Conservation (phyloP, 2,888 invertebrate species). For the Pharmacophagus antenor region DNA sequence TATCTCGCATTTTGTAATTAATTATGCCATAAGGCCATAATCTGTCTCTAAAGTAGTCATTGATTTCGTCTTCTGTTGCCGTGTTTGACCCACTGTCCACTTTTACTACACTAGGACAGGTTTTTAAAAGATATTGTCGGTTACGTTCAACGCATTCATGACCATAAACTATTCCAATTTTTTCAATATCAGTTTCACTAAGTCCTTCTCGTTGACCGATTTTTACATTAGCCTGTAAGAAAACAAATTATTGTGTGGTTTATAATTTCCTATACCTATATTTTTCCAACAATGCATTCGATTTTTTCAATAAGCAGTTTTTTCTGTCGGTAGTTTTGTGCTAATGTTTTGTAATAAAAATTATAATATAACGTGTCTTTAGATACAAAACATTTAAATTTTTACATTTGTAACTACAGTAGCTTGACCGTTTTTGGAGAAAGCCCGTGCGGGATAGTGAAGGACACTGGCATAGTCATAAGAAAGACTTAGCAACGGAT, state of each 20-base stretch:
- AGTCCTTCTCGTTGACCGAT: conserved; percentile 67
- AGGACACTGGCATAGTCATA: conserved; percentile 90
- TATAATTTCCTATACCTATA: no score
- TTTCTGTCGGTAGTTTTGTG: no score
- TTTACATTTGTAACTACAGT: conserved; percentile 84
- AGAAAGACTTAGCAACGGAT: conserved; percentile 47
- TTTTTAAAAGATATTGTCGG: conserved; percentile 58
- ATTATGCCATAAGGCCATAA: conserved; percentile 63
- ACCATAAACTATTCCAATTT: conserved; percentile 56
- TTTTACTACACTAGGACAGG: conserved; percentile 63
- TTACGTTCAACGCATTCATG: conserved; percentile 61
- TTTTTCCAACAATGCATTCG: no score
- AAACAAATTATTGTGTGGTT: no score
- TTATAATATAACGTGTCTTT: no score
- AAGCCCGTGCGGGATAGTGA: conserved; percentile 88
- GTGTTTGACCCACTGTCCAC: conserved; percentile 24
- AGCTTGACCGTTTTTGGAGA: conserved; percentile 85
- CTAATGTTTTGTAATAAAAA: no score
- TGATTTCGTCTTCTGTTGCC: conserved; percentile 44
- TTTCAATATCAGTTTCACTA: conserved; percentile 62
- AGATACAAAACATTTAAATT: background rate
- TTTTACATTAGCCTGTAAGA: conserved; percentile 41
- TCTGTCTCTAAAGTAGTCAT: conserved; percentile 55
- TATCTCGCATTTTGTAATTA: conserved; percentile 54
- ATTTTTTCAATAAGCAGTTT: no score